A percentile compares a stretch with the other conserved stretches of the same genome.
Evolutionary conservation across 2,797 vertebrate species (phyloP).

Genomic region (Tympanoctomys barrerae): DNA sequence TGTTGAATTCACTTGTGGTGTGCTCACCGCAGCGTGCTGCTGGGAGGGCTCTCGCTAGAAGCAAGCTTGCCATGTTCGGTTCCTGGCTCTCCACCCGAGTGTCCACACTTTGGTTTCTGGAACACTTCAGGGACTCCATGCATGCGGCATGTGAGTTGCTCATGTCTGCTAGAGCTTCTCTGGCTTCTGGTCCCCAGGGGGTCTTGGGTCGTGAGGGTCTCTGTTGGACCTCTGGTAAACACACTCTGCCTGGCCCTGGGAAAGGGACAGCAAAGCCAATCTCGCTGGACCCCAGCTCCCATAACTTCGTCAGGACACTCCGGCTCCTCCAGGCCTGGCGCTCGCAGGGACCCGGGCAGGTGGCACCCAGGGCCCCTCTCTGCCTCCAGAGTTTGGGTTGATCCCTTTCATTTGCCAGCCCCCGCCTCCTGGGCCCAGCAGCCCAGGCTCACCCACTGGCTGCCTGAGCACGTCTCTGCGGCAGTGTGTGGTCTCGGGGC

Average conservation of each 20-base stretch:
- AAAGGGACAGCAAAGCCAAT: background rate
- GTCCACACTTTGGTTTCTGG: background rate
- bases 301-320: background rate
- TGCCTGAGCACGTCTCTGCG: background rate
- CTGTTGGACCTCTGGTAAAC: accelerated
- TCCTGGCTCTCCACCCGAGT: background rate
- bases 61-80: background rate
- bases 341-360: background rate
- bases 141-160: background rate
- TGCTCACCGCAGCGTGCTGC: background rate
- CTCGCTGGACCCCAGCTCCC: background rate
- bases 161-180: background rate
- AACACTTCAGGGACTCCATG: background rate
- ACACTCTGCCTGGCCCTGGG: background rate
- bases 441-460: background rate
- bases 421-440: background rate
- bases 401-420: background rate
- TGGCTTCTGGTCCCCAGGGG: background rate
- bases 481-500: background rate
- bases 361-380: background rate
- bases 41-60: background rate
- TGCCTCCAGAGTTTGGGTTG: background rate
- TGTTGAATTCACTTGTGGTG: background rate
- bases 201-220: background rate
- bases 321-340: background rate